phyloP scores from a whole-genome alignment of 2,113 vertebrate genomes.

The Anolis sagrei region DNA sequence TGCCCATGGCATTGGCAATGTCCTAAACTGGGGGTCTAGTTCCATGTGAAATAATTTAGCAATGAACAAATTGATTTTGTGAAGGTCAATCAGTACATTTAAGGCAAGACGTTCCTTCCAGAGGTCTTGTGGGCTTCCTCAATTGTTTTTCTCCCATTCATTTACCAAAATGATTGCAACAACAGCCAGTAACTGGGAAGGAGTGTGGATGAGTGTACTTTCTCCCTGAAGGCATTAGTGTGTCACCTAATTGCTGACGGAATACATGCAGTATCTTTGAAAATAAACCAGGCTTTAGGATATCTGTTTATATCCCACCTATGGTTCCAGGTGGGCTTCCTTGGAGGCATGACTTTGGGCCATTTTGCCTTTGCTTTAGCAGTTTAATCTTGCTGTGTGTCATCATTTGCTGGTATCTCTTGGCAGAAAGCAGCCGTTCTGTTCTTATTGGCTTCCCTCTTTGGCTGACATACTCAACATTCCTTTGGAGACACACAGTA shows the following conservation, averaged over 20 bases:
- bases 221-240: background rate
- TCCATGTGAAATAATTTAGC: background rate
- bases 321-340: background rate
- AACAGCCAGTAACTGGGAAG: background rate
- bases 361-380: background rate
- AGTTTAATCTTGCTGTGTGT: background rate
- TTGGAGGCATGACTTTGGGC: background rate
- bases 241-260: background rate
- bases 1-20: background rate
- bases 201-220: background rate
- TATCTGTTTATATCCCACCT: background rate
- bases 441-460: constrained; percentile 17
- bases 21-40: background rate
- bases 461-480: background rate
- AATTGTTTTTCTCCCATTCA: background rate
- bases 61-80: background rate
- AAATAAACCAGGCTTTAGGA: background rate
- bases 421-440: background rate
- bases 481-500: constrained; percentile 11
- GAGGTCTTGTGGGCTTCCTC: background rate
- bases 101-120: background rate
- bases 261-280: background rate
- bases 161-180: background rate
- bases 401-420: background rate
- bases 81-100: background rate